Evolutionary conservation across 1,140 invertebrate species (phyloP).

Genomic region (Diorhabda carinulata): DNA sequence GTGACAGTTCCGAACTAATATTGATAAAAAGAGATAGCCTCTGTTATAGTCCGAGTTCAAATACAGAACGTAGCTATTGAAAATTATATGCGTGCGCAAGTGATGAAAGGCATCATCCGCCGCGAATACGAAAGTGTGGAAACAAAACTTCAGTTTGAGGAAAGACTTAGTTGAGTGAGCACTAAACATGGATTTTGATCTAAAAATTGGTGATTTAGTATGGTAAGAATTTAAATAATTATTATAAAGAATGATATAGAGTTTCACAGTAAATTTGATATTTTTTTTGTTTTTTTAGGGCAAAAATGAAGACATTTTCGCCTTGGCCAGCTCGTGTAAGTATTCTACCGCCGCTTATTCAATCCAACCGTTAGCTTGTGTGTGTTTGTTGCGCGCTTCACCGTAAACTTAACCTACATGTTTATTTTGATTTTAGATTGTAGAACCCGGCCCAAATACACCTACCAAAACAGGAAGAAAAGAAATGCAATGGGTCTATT

Average conservation of each 20-base stretch:
- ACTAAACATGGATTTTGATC: constrained; percentile 24
- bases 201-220: constrained; percentile 68
- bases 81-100: too few relatives aligned
- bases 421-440: constrained; percentile 56
- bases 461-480: constrained; percentile 59
- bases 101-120: too few relatives aligned
- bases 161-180: constrained; percentile 14
- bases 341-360: constrained; percentile 44
- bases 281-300: constrained; percentile 68
- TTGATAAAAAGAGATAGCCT: too few relatives aligned
- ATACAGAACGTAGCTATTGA: too few relatives aligned
- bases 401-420: constrained; percentile 27
- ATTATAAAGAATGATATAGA: constrained; percentile 20
- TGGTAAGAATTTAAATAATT: constrained; percentile 57
- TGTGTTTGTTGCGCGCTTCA: constrained; percentile 29
- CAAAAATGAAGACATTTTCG: constrained; percentile 92
- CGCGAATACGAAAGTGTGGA: too few relatives aligned
- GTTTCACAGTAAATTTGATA: constrained; percentile 3
- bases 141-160: constrained; percentile 26
- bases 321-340: constrained; percentile 91
- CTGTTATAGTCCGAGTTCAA: too few relatives aligned
- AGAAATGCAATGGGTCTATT: constrained; percentile 78
- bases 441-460: constrained; percentile 59
- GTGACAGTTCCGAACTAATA: too few relatives aligned
- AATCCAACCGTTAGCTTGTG: constrained; percentile 39